Base-by-base conservation (phyloP, 2,888 invertebrate genomes). In the Cloeon dipterum region DNA sequence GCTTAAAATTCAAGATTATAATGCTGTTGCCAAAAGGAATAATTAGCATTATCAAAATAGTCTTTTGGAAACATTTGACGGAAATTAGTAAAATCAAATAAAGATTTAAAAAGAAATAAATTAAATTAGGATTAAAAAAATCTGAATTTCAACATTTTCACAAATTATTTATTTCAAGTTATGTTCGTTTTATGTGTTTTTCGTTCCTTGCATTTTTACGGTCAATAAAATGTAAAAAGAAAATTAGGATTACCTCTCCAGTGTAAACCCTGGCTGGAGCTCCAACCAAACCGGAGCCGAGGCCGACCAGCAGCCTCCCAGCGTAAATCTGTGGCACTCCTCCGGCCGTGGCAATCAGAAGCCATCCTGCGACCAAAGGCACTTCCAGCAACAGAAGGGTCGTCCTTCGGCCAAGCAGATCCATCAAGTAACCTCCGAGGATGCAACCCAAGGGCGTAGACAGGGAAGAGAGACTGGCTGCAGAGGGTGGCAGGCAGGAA, bases 241-340 rank as follows among this genome's bases (percentile, higher is more conserved):
- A 10, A 25, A 10, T n/a, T n/a, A 23, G 7, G 23, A 23, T 29
- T 32, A 43, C 44, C 42, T 74, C 74, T 19, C 70, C 69, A 1
- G 73, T 72, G 54, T 74, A 74, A 1, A 74, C 73, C 4, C 73
- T 56, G 0, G 73, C 70, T 2, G 73, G 74, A 1, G 74, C 73
- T 0, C 73, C 73, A 20, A 74, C 70, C 70, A 74, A 73, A 3
- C 77, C 77, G 1, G 73, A 71, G 0, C 72, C 72, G 17, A 74
- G 58, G 1, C 78, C 77, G 14, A 71, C 65, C 36, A 75, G 55
- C 41, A 75, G 56, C 52, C 61, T 51, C 49, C 72, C 74, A 16
- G 65, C 49, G 51, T 72, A 73, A 32, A 77, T 63, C 63, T 69
- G 65, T 10, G 57, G 56, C 18, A 73, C 55, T 38, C 68, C 63